Evolutionary conservation across 2,797 vertebrate genomes (phyloP).

Genomic region (Chaetodon trifasciatus): DNA sequence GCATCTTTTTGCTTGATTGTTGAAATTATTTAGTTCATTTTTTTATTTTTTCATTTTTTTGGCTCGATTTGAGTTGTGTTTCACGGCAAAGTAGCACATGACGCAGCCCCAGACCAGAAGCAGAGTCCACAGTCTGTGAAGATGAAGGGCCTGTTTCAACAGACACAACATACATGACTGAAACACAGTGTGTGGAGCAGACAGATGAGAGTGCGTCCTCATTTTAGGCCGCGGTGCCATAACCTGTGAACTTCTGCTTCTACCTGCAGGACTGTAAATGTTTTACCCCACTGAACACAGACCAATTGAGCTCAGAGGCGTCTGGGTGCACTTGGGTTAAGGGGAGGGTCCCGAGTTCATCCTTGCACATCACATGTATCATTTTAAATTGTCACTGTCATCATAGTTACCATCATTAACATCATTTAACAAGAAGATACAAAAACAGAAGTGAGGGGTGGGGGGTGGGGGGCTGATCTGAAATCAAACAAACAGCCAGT

Average conservation of each 20-base stretch:
- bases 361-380: conserved; percentile 46
- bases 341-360: conserved; percentile 56
- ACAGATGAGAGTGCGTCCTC: conserved; percentile 49
- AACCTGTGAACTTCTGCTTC: conserved; percentile 54
- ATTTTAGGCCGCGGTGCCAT: conserved; percentile 37
- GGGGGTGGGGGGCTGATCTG: conserved; percentile 40
- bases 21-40: conserved; percentile 54
- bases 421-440: conserved; percentile 63
- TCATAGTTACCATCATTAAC: conserved; percentile 53
- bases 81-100: conserved; percentile 70
- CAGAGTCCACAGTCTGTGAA: conserved; percentile 64
- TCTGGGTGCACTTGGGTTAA: conserved; percentile 63
- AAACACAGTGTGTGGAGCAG: conserved; percentile 53
- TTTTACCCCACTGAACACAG: conserved; percentile 53
- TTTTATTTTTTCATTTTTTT: conserved; percentile 47
- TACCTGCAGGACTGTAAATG: conserved; percentile 46
- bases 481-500: conserved; percentile 66
- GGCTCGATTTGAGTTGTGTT: conserved; percentile 70
- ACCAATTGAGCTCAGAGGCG: conserved; percentile 54
- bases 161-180: conserved; percentile 39
- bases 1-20: conserved; percentile 82
- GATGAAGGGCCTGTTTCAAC: conserved; percentile 36
- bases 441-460: conserved; percentile 53
- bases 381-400: conserved; percentile 36
- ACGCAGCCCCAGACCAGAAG: conserved; percentile 63